Base-by-base conservation (phyloP, 2,888 invertebrate species). In the Camptogramma bilineatum region DNA sequence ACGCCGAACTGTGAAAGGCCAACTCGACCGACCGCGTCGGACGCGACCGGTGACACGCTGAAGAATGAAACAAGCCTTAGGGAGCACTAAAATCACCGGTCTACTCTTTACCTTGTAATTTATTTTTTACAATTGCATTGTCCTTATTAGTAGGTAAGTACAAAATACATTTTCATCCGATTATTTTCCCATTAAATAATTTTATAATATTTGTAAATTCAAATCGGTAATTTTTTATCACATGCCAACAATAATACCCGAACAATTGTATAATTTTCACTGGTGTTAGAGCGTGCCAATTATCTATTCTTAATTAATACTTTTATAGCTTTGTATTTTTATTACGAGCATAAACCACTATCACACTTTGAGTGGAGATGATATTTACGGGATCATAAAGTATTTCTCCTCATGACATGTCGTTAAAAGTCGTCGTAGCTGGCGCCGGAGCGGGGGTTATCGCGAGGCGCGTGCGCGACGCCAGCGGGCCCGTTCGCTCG, bases 401-500 rank as follows among this genome's bases (percentile, higher is more conserved):
- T 57, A 70, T 59, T 60, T 57, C 60, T 56, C 48, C 63, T 62
- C 50, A 46, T 53, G 50, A 65, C 64, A 65, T 62, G 64, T 67
- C 64, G 59, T 57, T 52, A 62, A n/a, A 68, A 63, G 77, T 74
- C 76, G 77, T 72, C 69, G 75, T 70, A 80, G 77, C 79, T 84
- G 90, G 90, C 91, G 91, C 89, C 64, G 47, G 80, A 74, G 78
- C 72, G 72, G 78, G 73, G 92, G 92, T 91, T 92, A 92, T 92
- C 92, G 67, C 39, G 57, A 77, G 89, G 82, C 92, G 91, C 92
- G 92, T 91, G 91, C 92, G 90, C 85, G 85, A 82, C 85, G 87
- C 84, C 64, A 13, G 34, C 75, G 72, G 72, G 62, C 63, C 74
- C 73, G 71, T 71, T 66, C 74, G 69, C 73, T 70, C 71, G 76